Evolutionary conservation across 1,140 invertebrate genomes (phyloP), one percentile per base, ranked within the genome.

Genomic region (Heliconius congener): DNA sequence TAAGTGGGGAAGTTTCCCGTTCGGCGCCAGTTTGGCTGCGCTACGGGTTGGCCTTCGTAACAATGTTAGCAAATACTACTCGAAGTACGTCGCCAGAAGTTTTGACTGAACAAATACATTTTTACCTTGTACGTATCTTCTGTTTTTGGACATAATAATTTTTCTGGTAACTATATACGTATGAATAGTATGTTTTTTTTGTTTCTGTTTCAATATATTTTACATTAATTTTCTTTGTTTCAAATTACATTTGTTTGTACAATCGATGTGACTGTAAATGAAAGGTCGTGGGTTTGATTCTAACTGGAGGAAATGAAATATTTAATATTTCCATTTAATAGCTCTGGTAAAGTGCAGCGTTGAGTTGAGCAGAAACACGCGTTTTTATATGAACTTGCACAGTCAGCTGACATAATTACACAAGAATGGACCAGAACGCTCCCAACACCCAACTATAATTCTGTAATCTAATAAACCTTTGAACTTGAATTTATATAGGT

Each of bases 1-100:
- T 87, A 80, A 87, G 86, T 85, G 81, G 82, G 76, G 81, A 88
- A 89, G 84, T 89, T 88, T 77, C 77, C 19, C 78, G 80, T 77
- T 52, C 73, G 86, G 86, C 88, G 88, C 87, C 88, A 73, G 72
- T 76, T 72, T 27, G 88, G 78, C 88, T 87, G 78, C 37, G 78
- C 23, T 9, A 23, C 60, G 74, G 18, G 74, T 60, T 55, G 74
- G 60, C 74, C 74, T 76, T 37, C 74, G 70, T 74, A 74, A 79
- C 73, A 79, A 66, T 70, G 55, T 74, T 60, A 74, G 42, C 39
- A 60, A 71, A 77, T 72, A 66, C 70, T 71, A 66, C 30, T 71
- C 72, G 37, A 74, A 27, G 52, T 73, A 78, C 73, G 50, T 78
- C 71, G 37, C 72, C 50, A 52, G 39, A 78, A 73, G 70, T 78